Conservation (phyloP, 2,888 invertebrate genomes). For the Caenorhabditis sinica region DNA sequence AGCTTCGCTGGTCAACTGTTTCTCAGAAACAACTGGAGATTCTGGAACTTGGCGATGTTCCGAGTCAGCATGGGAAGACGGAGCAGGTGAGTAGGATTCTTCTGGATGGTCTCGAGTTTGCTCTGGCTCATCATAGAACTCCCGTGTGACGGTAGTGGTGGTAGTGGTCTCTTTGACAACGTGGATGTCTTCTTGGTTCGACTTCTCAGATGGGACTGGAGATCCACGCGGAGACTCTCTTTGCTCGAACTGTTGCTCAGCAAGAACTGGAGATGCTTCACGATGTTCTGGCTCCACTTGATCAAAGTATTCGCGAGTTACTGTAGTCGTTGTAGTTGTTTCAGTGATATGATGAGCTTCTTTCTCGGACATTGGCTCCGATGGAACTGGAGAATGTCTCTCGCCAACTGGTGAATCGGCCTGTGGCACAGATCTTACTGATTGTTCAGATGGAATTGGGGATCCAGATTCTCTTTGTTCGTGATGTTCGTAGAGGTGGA, state of each 20-base stretch:
- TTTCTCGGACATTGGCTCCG: too few relatives aligned
- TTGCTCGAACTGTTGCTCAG: not conserved
- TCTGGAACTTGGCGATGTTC: slow-evolving; percentile 18
- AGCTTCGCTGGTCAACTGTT: not conserved
- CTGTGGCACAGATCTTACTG: not conserved
- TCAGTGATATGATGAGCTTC: not conserved
- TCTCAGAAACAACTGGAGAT: slow-evolving; percentile 16
- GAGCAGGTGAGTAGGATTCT: slow-evolving; percentile 25
- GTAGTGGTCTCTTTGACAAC: slow-evolving; percentile 45
- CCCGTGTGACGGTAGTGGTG: slow-evolving; percentile 39
- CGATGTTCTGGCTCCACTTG: slow-evolving; percentile 3
- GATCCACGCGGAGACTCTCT: slow-evolving; percentile 5
- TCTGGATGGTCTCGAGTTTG: not conserved
- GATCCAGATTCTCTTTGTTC: not conserved
- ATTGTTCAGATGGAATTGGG: slow-evolving; percentile 18
- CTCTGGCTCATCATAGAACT: slow-evolving; percentile 9
- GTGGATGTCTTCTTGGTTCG: slow-evolving; percentile 34
- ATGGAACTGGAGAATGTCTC: slow-evolving; percentile 40
- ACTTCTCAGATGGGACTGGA: slow-evolving; percentile 29
- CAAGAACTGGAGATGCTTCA: slow-evolving; percentile 1
- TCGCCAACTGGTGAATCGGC: not conserved
- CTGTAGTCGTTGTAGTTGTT: slow-evolving; percentile 25
- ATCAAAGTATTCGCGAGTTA: slow-evolving; percentile 33
- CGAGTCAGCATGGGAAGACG: slow-evolving; percentile 27
- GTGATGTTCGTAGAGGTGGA: not conserved